Evolutionary conservation across 2,797 vertebrate species (phyloP).

Genomic region (Okamejei kenojei): DNA sequence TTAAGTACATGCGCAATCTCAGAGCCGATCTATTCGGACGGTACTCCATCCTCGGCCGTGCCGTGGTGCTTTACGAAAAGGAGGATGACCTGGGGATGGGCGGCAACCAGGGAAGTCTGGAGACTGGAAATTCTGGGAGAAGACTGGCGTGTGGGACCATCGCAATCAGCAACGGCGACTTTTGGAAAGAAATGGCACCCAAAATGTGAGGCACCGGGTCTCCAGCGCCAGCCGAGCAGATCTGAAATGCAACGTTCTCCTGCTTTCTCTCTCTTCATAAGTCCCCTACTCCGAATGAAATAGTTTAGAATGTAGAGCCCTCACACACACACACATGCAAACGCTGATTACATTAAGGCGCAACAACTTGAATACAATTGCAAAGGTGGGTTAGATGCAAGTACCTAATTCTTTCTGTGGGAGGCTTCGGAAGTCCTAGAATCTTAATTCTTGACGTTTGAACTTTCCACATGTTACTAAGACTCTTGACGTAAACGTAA

Average conservation of each 20-base stretch:
- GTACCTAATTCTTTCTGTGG: background rate
- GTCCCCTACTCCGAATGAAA: background rate
- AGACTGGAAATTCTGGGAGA: background rate
- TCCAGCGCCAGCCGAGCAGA: background rate
- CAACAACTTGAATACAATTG: too few relatives aligned
- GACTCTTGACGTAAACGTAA: too few relatives aligned
- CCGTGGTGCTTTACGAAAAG: background rate
- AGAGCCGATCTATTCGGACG: background rate
- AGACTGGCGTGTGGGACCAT: slow-evolving; percentile 14
- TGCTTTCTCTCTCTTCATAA: background rate
- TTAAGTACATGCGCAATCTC: background rate
- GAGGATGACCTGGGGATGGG: background rate
- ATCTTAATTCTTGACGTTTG: background rate
- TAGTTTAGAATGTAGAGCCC: background rate
- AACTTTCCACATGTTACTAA: background rate
- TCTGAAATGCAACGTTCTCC: background rate
- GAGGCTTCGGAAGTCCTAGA: too few relatives aligned
- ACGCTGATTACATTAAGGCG: too few relatives aligned
- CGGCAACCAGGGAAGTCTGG: background rate
- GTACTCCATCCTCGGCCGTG: background rate
- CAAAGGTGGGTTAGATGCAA: too few relatives aligned
- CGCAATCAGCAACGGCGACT: background rate
- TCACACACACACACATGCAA: too few relatives aligned
- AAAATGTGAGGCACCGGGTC: background rate
- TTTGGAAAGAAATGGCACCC: background rate